Conservation (phyloP, 2,888 invertebrate genomes). For the Camptogramma bilineatum region DNA sequence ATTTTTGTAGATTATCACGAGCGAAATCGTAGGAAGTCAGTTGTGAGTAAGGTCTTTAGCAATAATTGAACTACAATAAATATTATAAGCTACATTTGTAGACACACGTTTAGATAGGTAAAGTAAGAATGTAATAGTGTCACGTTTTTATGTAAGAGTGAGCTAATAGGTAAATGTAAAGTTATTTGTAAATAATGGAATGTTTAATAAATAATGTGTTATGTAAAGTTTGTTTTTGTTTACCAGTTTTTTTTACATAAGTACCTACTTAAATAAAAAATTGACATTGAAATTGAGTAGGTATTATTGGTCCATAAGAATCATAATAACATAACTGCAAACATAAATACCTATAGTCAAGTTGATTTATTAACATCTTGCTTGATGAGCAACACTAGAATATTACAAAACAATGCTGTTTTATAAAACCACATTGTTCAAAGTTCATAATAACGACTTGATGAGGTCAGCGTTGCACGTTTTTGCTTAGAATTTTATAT, state of each 20-base stretch:
- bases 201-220: slow-evolving; percentile 17
- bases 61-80: no score
- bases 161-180: neutral
- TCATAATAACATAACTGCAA: no score
- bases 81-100: neutral
- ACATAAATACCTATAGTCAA: no score
- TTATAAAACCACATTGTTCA: slow-evolving; percentile 33
- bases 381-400: slow-evolving; percentile 11
- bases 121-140: neutral
- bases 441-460: slow-evolving; percentile 26
- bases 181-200: slow-evolving; percentile 17
- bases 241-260: neutral
- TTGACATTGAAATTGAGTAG: neutral
- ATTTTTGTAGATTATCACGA: no score
- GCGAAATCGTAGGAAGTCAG: no score
- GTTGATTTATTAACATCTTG: neutral
- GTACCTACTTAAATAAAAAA: neutral
- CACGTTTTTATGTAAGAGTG: slow-evolving; percentile 6
- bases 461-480: slow-evolving; percentile 35
- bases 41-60: no score
- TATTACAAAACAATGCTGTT: slow-evolving; percentile 34
- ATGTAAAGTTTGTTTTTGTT: slow-evolving; percentile 5
- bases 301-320: neutral
- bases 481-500: slow-evolving; percentile 18
- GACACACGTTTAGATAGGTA: neutral